A percentile compares a stretch with the other conserved stretches of the same genome.
Conservation (phyloP, 1,140 invertebrate genomes). For the Adoxophyes honmai region DNA sequence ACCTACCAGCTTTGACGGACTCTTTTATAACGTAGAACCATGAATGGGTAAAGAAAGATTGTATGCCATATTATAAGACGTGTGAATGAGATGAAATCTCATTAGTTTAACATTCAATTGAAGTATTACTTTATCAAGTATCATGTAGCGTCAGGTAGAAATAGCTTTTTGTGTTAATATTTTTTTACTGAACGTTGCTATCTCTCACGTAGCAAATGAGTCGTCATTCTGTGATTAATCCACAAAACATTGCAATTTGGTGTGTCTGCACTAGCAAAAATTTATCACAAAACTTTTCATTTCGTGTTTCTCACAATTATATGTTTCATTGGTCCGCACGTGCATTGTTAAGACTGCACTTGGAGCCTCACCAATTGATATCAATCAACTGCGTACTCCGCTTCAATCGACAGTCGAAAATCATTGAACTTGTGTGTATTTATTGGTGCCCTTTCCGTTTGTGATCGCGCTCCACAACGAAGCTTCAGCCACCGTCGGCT, state of each 20-base stretch:
- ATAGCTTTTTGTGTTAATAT: conserved; percentile 6
- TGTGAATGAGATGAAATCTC: conserved; percentile 14
- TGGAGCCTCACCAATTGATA: not conserved
- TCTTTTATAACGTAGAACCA: no score
- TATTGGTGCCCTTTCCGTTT: not conserved
- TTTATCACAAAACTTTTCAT: no score
- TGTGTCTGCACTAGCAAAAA: no score
- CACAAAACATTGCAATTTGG: no score
- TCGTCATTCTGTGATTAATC: conserved; percentile 3
- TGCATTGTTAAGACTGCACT: not conserved
- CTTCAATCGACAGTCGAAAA: conserved; percentile 1
- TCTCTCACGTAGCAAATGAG: not conserved
- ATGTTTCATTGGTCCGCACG: not conserved
- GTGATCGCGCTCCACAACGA: not conserved
- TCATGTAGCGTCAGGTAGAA: conserved; percentile 8
- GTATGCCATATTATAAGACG: not conserved
- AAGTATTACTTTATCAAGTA: conserved; percentile 9
- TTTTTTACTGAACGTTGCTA: no score
- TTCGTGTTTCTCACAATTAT: not conserved
- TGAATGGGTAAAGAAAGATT: no score
- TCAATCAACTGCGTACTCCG: not conserved
- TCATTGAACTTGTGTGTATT: not conserved
- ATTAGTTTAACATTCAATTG: not conserved
- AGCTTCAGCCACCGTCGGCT: not conserved
- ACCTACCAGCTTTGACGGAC: no score